Evolutionary conservation across 1,140 invertebrate species (phyloP), one percentile per base, ranked within the genome.

Genomic region (Linepithema humile): DNA sequence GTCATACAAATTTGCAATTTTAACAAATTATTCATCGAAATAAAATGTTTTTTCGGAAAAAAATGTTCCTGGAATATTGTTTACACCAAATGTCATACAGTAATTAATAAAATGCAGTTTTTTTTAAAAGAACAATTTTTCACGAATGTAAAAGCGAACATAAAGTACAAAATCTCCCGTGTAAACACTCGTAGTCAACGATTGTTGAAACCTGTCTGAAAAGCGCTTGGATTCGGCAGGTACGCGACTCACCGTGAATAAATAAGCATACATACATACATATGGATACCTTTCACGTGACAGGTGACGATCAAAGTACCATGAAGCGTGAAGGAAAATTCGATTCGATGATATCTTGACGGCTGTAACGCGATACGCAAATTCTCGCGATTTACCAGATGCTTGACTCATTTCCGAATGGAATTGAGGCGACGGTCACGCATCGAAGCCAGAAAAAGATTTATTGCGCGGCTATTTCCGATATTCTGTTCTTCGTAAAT

Each of bases 281-380:
- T 48, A 45, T 35, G 20, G 12, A 64, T 60, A 77, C 43, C 15
- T 64, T 40, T 55, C 10, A 15, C 74, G 53, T 10, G 35, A 59
- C 48, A 59, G 29, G 26, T 38, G 20, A 32, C 20, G 62, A 64
- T 82, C 55, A 73, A 48, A 75, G 35, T 74, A 35, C 53, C 40
- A 20, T 20, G 43, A 55, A 64, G 55, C 57, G n/a, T 32, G 43
- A 48, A 10, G n/a, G 12, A 82, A 43, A 62, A 70, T 23, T 15
- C 38, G 12, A 69, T 67, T 23, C 15, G 23, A 45, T n/a, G 45
- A 26, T 40, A 43, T 20, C 15, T 62, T 62, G 43, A 60, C 35
- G 29, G 32, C n/a, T 12, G 2, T 9, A 20, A 45, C 29, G 53
- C 32, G 15, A 53, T 23, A 40, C 20, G 23, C 29, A 12, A 62